These are phyloP conservation scores for Pitta sordida DNA, from an alignment of 2,113 vertebrate species.

Conservation along the genomic window DNA sequence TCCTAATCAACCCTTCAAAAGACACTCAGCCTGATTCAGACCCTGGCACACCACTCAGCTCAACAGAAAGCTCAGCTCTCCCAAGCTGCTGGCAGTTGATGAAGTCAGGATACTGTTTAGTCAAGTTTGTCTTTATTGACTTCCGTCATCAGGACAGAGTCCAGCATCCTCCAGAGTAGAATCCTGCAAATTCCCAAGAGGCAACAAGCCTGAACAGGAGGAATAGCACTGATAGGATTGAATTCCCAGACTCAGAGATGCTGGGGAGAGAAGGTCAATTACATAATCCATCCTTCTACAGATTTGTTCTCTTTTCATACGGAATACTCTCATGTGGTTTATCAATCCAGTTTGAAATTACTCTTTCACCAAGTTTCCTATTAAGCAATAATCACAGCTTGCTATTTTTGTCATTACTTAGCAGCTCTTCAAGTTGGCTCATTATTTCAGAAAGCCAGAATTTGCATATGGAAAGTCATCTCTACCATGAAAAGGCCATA, in stretches of 20 bases:
- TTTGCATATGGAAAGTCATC: constrained; percentile 25
- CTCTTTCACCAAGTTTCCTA: constrained; percentile 16
- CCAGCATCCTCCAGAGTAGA: not conserved
- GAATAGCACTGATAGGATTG: not conserved
- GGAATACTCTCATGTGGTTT: not conserved
- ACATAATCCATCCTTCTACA: not conserved
- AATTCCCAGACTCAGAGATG: not conserved
- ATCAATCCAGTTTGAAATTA: not conserved
- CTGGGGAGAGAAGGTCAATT: not conserved
- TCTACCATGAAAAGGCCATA: not conserved
- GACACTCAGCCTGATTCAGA: not conserved
- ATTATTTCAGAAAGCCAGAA: not conserved
- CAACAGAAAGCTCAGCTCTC: not conserved
- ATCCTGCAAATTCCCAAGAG: not conserved
- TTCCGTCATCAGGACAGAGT: not conserved
- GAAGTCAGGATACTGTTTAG: not conserved
- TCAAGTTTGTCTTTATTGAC: not conserved
- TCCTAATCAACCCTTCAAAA: constrained; percentile 5
- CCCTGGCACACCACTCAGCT: not conserved
- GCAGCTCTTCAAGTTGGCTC: constrained; percentile 15
- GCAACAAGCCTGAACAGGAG: not conserved
- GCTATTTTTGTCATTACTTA: constrained; percentile 57
- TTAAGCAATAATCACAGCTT: constrained; percentile 54
- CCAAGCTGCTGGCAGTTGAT: not conserved
- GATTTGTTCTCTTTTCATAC: not conserved